phyloP scores from a whole-genome alignment of 2,113 vertebrate species.

The Paralichthys olivaceus region DNA sequence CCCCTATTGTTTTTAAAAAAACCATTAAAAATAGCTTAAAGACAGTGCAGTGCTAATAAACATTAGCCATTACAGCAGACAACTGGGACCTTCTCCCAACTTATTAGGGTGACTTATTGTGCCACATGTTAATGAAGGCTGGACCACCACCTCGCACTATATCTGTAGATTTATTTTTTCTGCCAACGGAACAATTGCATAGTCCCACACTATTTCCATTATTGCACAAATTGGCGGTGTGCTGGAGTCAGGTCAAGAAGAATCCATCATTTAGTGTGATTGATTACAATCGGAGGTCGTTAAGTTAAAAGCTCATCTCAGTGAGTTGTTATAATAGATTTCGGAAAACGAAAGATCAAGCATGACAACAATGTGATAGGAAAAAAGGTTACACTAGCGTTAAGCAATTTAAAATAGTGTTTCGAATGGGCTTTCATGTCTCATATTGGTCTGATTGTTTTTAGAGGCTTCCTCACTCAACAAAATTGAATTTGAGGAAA shows the following conservation, averaged over 20 bases:
- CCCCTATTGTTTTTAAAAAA: conserved; percentile 3
- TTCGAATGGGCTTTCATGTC: no score
- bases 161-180: not conserved
- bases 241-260: not conserved
- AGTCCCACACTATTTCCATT: not conserved
- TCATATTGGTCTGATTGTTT: no score
- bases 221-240: not conserved
- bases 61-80: conserved; percentile 15
- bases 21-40: conserved; percentile 21
- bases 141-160: not conserved
- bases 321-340: not conserved
- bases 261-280: not conserved
- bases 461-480: no score
- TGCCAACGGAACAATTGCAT: not conserved
- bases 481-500: no score
- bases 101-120: not conserved
- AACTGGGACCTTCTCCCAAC: conserved; percentile 10
- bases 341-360: no score
- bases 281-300: not conserved
- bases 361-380: no score
- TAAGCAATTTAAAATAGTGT: no score
- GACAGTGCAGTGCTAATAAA: conserved; percentile 14
- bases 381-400: no score
- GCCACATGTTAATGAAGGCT: not conserved
- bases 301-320: not conserved